Evolutionary conservation across 1,140 invertebrate species (phyloP).

Genomic region (Solenopsis invicta): DNA sequence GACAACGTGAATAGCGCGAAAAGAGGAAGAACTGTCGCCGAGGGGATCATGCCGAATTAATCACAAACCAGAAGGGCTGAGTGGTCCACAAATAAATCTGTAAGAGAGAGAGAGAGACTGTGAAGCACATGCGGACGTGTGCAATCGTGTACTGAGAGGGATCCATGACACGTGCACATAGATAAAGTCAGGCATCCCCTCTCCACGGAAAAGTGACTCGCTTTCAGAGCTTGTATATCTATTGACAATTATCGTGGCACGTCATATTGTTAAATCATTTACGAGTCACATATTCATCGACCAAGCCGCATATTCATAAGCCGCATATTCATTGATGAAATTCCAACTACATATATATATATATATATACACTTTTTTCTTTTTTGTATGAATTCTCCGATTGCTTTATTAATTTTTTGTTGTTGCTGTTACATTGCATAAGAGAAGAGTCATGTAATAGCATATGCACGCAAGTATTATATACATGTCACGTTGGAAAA

Average conservation of each 20-base stretch:
- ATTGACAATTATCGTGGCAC: not conserved
- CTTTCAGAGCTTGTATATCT: slow-evolving; percentile 1
- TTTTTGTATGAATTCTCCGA: not conserved
- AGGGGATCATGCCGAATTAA: slow-evolving; percentile 52
- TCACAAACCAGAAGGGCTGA: slow-evolving; percentile 21
- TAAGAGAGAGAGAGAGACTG: slow-evolving; percentile 7
- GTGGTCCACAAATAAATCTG: slow-evolving; percentile 27
- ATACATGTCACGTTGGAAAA: not conserved
- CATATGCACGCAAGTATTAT: not conserved
- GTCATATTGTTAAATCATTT: not conserved
- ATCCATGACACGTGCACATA: slow-evolving; percentile 42
- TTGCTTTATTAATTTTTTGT: not conserved
- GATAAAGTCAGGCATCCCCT: slow-evolving; percentile 69
- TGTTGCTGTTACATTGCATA: slow-evolving; percentile 3
- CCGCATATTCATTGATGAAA: no score
- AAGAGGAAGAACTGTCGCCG: slow-evolving; percentile 2
- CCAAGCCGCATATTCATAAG: no score
- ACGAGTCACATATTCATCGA: not conserved
- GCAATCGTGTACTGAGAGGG: slow-evolving; percentile 45
- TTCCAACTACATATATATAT: no score
- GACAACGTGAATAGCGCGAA: not conserved
- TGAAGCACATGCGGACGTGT: slow-evolving; percentile 20
- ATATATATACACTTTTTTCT: not conserved
- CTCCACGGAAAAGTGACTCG: slow-evolving; percentile 46
- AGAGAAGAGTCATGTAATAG: not conserved